A percentile compares a stretch with the other conserved stretches of the same genome.
These are phyloP conservation scores for Hirtodrosophila confusa DNA, from an alignment of 2,888 invertebrate species.

Conservation along the genomic window DNA sequence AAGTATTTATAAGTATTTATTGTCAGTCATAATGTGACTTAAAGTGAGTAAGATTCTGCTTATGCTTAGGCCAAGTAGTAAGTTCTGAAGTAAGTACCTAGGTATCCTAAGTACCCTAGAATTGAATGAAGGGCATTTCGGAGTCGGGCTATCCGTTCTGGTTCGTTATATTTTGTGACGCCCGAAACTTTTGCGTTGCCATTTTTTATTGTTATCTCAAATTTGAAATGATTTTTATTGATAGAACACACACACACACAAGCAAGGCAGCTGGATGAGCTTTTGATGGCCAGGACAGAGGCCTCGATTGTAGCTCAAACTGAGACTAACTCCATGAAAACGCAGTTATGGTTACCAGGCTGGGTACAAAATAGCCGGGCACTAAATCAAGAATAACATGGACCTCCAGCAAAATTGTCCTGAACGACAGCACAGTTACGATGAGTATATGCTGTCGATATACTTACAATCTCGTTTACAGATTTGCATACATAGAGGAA, in stretches of 20 bases:
- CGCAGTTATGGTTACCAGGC: conserved; percentile 11
- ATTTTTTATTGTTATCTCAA: conserved; percentile 67
- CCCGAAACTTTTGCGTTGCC: conserved; percentile 41
- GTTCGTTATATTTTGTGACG: conserved; percentile 25
- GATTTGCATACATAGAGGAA: not conserved
- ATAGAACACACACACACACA: conserved; percentile 21
- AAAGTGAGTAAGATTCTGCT: too few relatives aligned
- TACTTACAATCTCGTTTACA: not conserved
- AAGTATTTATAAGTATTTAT: too few relatives aligned
- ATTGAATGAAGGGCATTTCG: conserved; percentile 3
- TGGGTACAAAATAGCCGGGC: conserved; percentile 5
- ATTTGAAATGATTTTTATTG: conserved; percentile 73
- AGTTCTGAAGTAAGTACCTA: too few relatives aligned
- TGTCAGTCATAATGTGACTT: too few relatives aligned
- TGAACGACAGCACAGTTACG: not conserved
- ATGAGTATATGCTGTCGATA: not conserved
- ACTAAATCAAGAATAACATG: conserved; percentile 53
- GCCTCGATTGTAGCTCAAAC: conserved; percentile 2
- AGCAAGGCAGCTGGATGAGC: conserved; percentile 9
- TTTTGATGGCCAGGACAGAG: conserved; percentile 2
- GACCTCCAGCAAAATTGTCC: not conserved
- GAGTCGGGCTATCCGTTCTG: conserved; percentile 6
- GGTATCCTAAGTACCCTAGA: not conserved
- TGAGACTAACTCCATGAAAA: conserved; percentile 23
- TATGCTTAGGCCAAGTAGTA: too few relatives aligned